Conservation (phyloP, 2,888 invertebrate species). For the Leptopterna dolabrata region DNA sequence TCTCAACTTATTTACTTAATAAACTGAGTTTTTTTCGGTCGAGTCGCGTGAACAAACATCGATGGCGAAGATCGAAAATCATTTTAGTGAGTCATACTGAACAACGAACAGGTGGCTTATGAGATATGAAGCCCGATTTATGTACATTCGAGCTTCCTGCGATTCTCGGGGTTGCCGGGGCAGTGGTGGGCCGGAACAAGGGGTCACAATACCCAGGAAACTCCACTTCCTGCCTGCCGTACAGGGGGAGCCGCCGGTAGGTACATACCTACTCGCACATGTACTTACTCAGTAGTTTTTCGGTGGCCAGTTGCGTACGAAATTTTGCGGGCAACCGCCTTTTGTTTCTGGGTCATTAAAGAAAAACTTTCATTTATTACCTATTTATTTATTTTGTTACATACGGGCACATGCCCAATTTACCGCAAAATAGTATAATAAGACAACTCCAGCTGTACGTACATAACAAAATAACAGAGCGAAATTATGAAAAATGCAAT, state of each 20-base stretch:
- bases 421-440: no score
- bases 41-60: background rate
- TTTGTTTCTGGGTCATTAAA: background rate
- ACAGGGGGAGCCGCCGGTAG: background rate
- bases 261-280: background rate
- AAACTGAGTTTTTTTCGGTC: no score
- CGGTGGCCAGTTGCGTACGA: background rate
- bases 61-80: background rate
- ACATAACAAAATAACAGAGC: no score
- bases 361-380: no score
- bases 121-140: no score
- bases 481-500: no score
- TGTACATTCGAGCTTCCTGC: no score
- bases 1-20: no score
- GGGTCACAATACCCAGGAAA: conserved; percentile 12
- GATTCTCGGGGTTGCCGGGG: background rate
- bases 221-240: background rate
- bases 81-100: background rate
- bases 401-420: no score
- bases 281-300: background rate
- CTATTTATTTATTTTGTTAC: no score
- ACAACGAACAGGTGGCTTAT: background rate
- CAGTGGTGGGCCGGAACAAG: conserved; percentile 25
- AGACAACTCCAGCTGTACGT: no score
- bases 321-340: background rate